These are phyloP conservation scores for Watsonalla binaria DNA, from an alignment of 2,888 invertebrate species.

Conservation along the genomic window DNA sequence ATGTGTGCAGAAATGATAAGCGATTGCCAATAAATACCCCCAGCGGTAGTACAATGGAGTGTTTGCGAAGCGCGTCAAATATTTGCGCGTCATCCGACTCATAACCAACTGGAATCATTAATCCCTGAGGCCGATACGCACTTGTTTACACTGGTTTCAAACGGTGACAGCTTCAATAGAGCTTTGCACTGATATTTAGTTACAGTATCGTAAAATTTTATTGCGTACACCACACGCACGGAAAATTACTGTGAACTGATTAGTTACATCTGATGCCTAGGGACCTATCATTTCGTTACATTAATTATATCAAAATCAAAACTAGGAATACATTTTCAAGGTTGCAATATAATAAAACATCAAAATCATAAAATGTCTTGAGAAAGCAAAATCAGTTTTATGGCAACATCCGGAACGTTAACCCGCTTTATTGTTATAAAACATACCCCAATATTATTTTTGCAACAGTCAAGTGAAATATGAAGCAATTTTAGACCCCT, in stretches of 20 bases:
- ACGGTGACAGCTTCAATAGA: conserved; percentile 10
- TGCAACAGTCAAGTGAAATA: conserved; percentile 31
- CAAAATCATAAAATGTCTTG: too few species aligned
- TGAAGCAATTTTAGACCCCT: conserved; percentile 27
- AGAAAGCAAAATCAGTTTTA: neutral
- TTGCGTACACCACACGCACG: too few species aligned
- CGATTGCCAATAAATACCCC: conserved; percentile 60
- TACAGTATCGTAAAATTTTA: neutral
- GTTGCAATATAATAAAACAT: too few species aligned
- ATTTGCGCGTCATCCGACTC: conserved; percentile 49
- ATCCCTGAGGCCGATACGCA: conserved; percentile 55
- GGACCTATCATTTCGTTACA: too few species aligned
- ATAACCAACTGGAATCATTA: conserved; percentile 60
- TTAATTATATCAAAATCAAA: too few species aligned
- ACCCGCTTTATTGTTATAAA: conserved; percentile 10
- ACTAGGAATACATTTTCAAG: too few species aligned
- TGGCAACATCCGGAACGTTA: neutral
- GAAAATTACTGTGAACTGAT: too few species aligned
- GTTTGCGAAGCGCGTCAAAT: conserved; percentile 59
- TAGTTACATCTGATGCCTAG: too few species aligned
- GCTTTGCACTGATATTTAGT: conserved; percentile 4
- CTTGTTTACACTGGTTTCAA: conserved; percentile 13
- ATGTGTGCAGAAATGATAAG: conserved; percentile 49
- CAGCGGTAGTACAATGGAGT: conserved; percentile 42
- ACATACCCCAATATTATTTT: conserved; percentile 29